These are phyloP conservation scores for Rhynchonycteris naso DNA, from an alignment of 2,797 vertebrate genomes.

Conservation along the genomic window DNA sequence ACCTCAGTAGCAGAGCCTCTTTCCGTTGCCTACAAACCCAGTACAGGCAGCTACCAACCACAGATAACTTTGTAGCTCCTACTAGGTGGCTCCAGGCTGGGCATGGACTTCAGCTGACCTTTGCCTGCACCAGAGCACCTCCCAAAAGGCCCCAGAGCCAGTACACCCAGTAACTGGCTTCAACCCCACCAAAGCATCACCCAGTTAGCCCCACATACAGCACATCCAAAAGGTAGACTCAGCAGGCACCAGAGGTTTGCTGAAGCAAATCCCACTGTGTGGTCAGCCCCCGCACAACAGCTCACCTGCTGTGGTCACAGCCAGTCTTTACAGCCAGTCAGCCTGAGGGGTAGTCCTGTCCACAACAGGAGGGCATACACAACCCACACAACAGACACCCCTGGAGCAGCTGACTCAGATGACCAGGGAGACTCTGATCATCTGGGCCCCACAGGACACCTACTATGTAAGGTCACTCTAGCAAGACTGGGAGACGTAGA, in stretches of 20 bases:
- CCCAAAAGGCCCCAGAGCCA: neutral
- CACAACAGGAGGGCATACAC: neutral
- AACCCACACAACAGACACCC: neutral
- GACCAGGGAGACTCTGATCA: too few species aligned
- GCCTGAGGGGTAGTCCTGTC: neutral
- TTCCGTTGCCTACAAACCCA: neutral
- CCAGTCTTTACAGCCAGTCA: neutral
- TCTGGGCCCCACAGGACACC: neutral
- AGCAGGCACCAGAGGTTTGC: neutral
- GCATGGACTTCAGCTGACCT: neutral
- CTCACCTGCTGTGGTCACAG: neutral
- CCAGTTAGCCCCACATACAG: neutral
- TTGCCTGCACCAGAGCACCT: neutral
- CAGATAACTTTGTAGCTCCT: neutral
- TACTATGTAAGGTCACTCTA: neutral
- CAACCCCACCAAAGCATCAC: neutral
- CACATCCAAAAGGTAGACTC: neutral
- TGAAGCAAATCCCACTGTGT: neutral
- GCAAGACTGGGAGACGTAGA: neutral
- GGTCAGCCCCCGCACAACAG: neutral
- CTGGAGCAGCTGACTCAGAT: neutral
- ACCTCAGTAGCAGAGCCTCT: neutral
- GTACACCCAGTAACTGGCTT: neutral
- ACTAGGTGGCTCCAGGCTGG: neutral
- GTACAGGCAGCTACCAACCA: neutral